These are phyloP conservation scores for Melipona bicolor DNA, from an alignment of 2,888 invertebrate species.

Conservation along the genomic window DNA sequence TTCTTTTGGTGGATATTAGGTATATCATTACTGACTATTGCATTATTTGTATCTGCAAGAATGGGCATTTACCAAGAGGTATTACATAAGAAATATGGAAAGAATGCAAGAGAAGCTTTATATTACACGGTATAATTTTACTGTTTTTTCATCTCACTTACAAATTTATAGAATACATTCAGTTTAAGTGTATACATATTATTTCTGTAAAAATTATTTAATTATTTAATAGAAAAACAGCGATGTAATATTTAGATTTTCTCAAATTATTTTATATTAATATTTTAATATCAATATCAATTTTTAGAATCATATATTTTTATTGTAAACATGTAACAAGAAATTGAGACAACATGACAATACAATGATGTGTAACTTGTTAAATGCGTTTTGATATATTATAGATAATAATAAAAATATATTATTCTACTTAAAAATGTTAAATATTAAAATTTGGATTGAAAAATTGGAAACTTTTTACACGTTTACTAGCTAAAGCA, in stretches of 20 bases:
- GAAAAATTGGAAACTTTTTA: no score
- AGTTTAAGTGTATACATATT: not conserved
- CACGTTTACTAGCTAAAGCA: no score
- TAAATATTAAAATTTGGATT: no score
- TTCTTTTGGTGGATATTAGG: constrained; percentile 89
- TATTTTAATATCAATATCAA: no score
- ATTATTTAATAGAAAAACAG: not conserved
- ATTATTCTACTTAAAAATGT: no score
- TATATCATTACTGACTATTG: constrained; percentile 92
- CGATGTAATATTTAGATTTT: not conserved
- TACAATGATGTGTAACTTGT: no score
- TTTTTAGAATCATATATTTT: no score
- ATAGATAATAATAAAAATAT: no score
- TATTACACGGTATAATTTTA: constrained; percentile 89
- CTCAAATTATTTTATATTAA: not conserved
- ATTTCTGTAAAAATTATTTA: not conserved
- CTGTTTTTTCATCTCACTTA: not conserved
- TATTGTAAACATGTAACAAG: no score
- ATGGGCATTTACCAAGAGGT: constrained; percentile 98
- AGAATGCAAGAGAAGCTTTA: constrained; percentile 95
- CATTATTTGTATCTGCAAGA: constrained; percentile 95
- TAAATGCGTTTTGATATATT: no score
- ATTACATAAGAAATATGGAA: constrained; percentile 93
- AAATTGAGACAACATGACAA: no score
- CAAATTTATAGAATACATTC: not conserved